Evolutionary conservation across 1,140 invertebrate species (phyloP).

Genomic region (Pachypeltis micranthus): DNA sequence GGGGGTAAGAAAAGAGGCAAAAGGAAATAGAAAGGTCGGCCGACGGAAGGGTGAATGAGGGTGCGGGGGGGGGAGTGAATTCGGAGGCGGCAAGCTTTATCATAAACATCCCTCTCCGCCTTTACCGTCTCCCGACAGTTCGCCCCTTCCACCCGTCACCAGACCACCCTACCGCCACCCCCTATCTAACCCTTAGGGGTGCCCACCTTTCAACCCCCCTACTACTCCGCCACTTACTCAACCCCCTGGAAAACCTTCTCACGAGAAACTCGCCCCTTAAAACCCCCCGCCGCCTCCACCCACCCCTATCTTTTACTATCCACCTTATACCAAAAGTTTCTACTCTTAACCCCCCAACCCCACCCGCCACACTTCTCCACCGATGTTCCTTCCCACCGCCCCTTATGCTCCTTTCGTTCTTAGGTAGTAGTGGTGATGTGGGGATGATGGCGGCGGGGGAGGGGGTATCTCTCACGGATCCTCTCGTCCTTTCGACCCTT

Average conservation of each 20-base stretch:
- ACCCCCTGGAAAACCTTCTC: no score
- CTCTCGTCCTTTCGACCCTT: no score
- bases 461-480: no score
- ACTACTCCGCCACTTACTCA: no score
- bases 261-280: no score
- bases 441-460: no score
- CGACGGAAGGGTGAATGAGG: no score
- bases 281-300: constrained; percentile 4
- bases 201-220: no score
- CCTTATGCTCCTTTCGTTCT: constrained; percentile 1
- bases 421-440: no score
- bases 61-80: not conserved
- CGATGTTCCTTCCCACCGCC: not conserved
- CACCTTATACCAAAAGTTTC: not conserved
- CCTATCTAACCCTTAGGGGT: not conserved
- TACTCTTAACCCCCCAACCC: not conserved
- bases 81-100: constrained; percentile 8
- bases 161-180: not conserved
- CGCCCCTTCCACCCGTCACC: not conserved
- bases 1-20: not conserved
- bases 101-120: not conserved
- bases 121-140: not conserved
- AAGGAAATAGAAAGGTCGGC: no score
- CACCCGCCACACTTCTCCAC: no score
- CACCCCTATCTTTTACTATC: not conserved